Base-by-base conservation (phyloP, 2,888 invertebrate genomes). In the Neoitamus cyanurus region DNA sequence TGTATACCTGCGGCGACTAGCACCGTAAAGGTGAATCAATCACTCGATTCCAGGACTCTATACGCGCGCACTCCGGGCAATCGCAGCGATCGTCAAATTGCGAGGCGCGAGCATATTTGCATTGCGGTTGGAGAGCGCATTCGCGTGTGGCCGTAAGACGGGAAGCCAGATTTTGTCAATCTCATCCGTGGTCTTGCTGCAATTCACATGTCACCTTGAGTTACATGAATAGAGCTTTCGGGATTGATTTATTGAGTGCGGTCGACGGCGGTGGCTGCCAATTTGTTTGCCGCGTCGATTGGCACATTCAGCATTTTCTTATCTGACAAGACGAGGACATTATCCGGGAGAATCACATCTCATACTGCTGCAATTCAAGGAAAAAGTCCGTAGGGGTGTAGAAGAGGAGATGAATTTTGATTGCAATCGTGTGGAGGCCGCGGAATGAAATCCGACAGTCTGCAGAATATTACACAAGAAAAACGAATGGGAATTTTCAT, bases 121-220 rank as follows among this genome's bases (percentile, higher is more conserved):
- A 36, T 82, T 82, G 82, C 82, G 82, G 82, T 82, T 20, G 28
- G 68, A 6, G 7, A 2, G 20, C 15, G 3, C 31, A 46, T 31
- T 69, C 69, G 36, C 69, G 82, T 13, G 34, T 82, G 34, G 20
- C 46, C 78, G 37, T 42, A 82, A 82, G 31, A 82, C 69, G 82
- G 69, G 82, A 82, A 82, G 82, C 82, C n/a, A 69, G 82, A 69
- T 82, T 82, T 82, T 82, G 82, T 82, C 69, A 82, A 78, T 78
- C 48, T 31, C 2, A 3, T 15, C 31, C 48, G 78, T 13, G 78
- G 34, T 20, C 20, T 1, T 11, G 25, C 78, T 13, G 11, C 48
- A 31, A 78, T 78, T 78, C 30, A 48, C 46, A 78, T 78, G 75
- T 58, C 78, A 78, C 48, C 48, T 78, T 31, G 58, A 77, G 58